A percentile compares a stretch with the other conserved stretches of the same genome.
phyloP scores from a whole-genome alignment of 2,888 invertebrate species.

The Meiosimyza platycephala region DNA sequence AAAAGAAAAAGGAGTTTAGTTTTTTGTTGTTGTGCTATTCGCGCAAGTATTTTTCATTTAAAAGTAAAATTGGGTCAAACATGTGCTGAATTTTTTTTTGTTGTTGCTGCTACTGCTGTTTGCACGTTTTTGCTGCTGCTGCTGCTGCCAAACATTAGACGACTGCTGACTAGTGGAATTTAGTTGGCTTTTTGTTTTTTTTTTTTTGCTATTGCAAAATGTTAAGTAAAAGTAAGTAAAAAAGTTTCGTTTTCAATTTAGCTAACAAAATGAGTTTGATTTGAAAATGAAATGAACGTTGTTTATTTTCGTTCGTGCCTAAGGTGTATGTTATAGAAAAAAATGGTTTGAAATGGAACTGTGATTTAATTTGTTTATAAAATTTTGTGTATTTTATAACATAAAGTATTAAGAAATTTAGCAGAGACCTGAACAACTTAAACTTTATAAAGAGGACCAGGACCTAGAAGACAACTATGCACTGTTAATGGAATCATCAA shows the following conservation, averaged over 20 bases:
- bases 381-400: too few relatives aligned
- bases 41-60: too few relatives aligned
- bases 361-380: too few relatives aligned
- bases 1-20: conserved; percentile 1
- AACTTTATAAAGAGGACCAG: too few relatives aligned
- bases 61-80: conserved; percentile 49
- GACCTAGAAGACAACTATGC: too few relatives aligned
- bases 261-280: background rate
- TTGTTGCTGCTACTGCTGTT: conserved; percentile 10
- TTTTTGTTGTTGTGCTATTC: background rate
- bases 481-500: too few relatives aligned
- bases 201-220: background rate
- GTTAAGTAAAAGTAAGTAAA: conserved; percentile 47
- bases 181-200: background rate
- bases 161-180: background rate
- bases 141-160: background rate
- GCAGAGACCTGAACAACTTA: too few relatives aligned
- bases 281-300: too few relatives aligned
- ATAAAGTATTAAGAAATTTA: too few relatives aligned
- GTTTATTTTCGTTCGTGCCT: too few relatives aligned
- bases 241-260: conserved; percentile 46
- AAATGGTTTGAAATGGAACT: too few relatives aligned
- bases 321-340: too few relatives aligned
- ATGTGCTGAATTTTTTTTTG: conserved; percentile 41
- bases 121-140: conserved; percentile 35